Percentiles rank a stretch among this genome's conserved stretches.
Conservation (phyloP, 1,140 invertebrate genomes). For the Hesperophylax magnus region DNA sequence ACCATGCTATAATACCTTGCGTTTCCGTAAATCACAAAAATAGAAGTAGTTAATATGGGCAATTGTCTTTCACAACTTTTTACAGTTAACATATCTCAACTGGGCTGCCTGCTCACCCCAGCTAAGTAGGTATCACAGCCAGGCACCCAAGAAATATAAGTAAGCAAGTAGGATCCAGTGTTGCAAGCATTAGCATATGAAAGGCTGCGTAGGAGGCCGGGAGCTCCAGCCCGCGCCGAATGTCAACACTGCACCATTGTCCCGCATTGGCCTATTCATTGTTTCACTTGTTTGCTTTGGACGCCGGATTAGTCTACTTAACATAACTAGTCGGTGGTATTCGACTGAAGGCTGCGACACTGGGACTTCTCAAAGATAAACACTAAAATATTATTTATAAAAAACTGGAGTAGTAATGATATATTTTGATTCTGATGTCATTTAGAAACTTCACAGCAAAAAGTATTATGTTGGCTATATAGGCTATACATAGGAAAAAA, state of each 20-base stretch:
- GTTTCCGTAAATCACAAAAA: no score
- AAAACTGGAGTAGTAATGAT: no score
- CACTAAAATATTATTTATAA: no score
- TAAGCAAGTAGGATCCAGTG: slow-evolving; percentile 9
- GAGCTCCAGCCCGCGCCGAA: slow-evolving; percentile 12
- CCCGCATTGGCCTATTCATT: slow-evolving; percentile 28
- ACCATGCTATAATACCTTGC: no score
- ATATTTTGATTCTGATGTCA: no score
- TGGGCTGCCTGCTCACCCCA: background rate
- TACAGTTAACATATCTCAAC: background rate
- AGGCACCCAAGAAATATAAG: no score
- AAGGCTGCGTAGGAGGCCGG: slow-evolving; percentile 44
- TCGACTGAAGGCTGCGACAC: background rate
- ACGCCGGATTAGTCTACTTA: slow-evolving; percentile 25
- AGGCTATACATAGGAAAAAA: no score
- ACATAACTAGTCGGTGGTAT: slow-evolving; percentile 30
- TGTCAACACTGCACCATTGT: slow-evolving; percentile 36
- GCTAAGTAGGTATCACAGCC: background rate
- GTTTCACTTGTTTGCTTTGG: slow-evolving; percentile 36
- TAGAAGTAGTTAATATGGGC: no score
- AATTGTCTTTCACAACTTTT: no score
- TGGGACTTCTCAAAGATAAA: background rate
- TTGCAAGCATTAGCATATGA: slow-evolving; percentile 52
- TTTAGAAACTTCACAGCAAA: no score
- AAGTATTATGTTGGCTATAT: no score